phyloP scores from a whole-genome alignment of 2,888 invertebrate genomes.

The Diarsia mendica region DNA sequence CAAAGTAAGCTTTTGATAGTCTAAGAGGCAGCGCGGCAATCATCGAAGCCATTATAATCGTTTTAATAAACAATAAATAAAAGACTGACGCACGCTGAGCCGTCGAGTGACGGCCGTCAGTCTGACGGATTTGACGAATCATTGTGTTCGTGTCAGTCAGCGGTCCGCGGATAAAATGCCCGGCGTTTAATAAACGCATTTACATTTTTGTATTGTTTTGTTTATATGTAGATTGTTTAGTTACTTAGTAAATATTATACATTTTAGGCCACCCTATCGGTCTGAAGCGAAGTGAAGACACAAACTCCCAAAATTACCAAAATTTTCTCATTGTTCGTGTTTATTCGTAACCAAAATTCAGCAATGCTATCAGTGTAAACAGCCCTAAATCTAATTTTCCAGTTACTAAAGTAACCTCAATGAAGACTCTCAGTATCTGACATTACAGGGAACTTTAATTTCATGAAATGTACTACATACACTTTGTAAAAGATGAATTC shows the following conservation, averaged over 20 bases:
- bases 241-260: neutral
- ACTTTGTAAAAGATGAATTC: conserved; percentile 51
- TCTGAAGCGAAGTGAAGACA: too few relatives aligned
- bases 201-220: conserved; percentile 41
- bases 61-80: conserved; percentile 68
- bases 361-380: neutral
- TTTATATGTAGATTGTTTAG: conserved; percentile 20
- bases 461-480: conserved; percentile 29
- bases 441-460: conserved; percentile 33
- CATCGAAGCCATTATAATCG: conserved; percentile 64
- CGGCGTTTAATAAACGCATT: conserved; percentile 50
- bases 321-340: neutral
- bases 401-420: neutral
- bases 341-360: neutral
- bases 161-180: conserved; percentile 53
- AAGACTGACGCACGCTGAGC: conserved; percentile 62
- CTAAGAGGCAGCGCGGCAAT: conserved; percentile 47
- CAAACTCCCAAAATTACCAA: neutral
- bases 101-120: conserved; percentile 68
- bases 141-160: conserved; percentile 70
- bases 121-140: conserved; percentile 70
- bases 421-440: conserved; percentile 12
- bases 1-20: conserved; percentile 53
- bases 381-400: conserved; percentile 5
- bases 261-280: neutral